Evolutionary conservation across 1,140 invertebrate species (phyloP).

Genomic region (Sycophila sp.): DNA sequence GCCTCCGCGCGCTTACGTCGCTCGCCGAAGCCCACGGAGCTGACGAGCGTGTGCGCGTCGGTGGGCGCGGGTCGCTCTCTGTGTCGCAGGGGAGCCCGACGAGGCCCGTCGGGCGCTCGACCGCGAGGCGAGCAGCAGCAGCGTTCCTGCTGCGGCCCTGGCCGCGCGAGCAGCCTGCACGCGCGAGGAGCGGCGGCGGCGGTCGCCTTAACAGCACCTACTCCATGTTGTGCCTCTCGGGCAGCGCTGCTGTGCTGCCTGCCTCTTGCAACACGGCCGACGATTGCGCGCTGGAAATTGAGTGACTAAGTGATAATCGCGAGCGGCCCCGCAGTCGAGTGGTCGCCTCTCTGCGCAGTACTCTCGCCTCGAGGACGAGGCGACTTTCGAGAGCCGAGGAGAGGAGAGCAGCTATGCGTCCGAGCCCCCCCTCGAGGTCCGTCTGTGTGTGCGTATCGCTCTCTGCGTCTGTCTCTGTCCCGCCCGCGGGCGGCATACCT

Average conservation of each 20-base stretch:
- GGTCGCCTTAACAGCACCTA: too few species aligned
- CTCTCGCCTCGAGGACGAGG: slow-evolving; percentile 13
- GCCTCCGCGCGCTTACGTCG: slow-evolving; percentile 11
- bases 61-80: background rate
- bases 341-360: background rate
- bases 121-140: too few species aligned
- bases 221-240: slow-evolving; percentile 59
- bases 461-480: background rate
- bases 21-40: background rate
- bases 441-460: background rate
- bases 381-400: slow-evolving; percentile 25
- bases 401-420: too few species aligned
- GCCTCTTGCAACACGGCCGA: slow-evolving; percentile 43
- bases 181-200: slow-evolving; percentile 47
- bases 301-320: slow-evolving; percentile 39
- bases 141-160: background rate
- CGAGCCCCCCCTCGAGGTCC: too few species aligned
- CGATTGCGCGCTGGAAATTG: slow-evolving; percentile 57
- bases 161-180: slow-evolving; percentile 51
- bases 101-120: too few species aligned
- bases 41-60: slow-evolving; percentile 19
- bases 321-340: too few species aligned
- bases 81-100: too few species aligned
- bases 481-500: too few species aligned
- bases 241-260: slow-evolving; percentile 19